phyloP scores from a whole-genome alignment of 2,888 invertebrate genomes.

The Erynnis tages region DNA sequence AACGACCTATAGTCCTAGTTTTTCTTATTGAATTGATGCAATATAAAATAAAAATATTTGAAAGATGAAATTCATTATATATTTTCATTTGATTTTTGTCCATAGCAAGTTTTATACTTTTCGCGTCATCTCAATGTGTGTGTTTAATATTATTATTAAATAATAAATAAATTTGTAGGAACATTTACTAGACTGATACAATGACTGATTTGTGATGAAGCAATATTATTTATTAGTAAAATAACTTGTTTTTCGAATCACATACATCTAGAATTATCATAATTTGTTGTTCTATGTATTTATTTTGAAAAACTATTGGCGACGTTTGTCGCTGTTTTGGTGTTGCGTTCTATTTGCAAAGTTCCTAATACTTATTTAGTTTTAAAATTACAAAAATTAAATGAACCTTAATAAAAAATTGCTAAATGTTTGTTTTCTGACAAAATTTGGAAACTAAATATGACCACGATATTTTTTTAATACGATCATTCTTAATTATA shows the following conservation, averaged over 20 bases:
- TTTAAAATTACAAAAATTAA: too few relatives aligned
- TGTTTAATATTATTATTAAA: slow-evolving; percentile 26
- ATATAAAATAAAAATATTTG: too few relatives aligned
- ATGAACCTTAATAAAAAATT: too few relatives aligned
- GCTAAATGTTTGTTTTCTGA: too few relatives aligned
- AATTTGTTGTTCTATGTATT: slow-evolving; percentile 19
- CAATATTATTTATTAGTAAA: slow-evolving; percentile 77
- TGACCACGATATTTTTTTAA: too few relatives aligned
- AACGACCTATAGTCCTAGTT: too few relatives aligned
- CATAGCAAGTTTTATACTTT: slow-evolving; percentile 2
- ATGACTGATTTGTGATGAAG: slow-evolving; percentile 75
- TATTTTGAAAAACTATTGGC: slow-evolving; percentile 8
- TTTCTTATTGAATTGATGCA: too few relatives aligned
- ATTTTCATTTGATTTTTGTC: too few relatives aligned
- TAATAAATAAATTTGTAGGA: slow-evolving; percentile 28
- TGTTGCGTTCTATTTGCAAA: slow-evolving; percentile 8
- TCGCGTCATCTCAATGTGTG: slow-evolving; percentile 20
- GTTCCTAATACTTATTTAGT: neutral
- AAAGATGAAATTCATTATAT: too few relatives aligned
- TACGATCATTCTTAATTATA: too few relatives aligned
- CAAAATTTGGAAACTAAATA: too few relatives aligned
- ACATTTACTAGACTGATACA: slow-evolving; percentile 66
- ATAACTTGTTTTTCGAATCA: slow-evolving; percentile 45
- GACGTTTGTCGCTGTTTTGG: slow-evolving; percentile 8
- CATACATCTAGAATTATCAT: slow-evolving; percentile 14